Evolutionary conservation across 2,888 invertebrate genomes (phyloP).

Genomic region (Oxyscelio sp.): DNA sequence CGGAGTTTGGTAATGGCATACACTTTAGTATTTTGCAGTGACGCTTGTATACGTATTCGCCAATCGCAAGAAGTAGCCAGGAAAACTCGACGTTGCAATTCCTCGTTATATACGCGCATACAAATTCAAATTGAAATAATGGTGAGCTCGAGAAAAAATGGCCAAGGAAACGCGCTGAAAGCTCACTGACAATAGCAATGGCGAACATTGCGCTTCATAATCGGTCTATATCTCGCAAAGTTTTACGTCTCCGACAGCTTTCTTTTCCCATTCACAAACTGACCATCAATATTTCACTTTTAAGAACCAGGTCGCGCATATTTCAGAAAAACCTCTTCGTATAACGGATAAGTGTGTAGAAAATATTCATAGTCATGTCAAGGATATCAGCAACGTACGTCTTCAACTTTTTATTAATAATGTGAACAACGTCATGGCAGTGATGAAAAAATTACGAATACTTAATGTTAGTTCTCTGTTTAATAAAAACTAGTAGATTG

Average conservation of each 20-base stretch:
- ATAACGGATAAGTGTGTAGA: constrained; percentile 32
- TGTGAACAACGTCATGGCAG: constrained; percentile 1
- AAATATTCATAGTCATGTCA: constrained; percentile 53
- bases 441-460: constrained; percentile 22
- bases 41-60: constrained; percentile 42
- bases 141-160: constrained; percentile 32
- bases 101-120: constrained; percentile 55
- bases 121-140: constrained; percentile 56
- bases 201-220: constrained; percentile 34
- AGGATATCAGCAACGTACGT: constrained; percentile 31
- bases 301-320: constrained; percentile 33
- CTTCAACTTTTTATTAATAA: constrained; percentile 44
- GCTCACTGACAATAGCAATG: constrained; percentile 43
- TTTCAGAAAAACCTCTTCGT: constrained; percentile 15
- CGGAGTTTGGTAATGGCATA: constrained; percentile 61
- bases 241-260: constrained; percentile 16
- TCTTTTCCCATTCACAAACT: constrained; percentile 20
- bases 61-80: constrained; percentile 47
- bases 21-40: constrained; percentile 65
- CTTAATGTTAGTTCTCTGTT: background rate
- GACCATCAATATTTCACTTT: constrained; percentile 48
- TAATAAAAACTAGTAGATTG: constrained; percentile 5
- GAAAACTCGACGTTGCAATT: constrained; percentile 47
- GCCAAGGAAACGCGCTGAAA: constrained; percentile 39
- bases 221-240: constrained; percentile 38